Conservation (phyloP, 64 coral and sea anemone species). For the Stylophora pistillata region DNA sequence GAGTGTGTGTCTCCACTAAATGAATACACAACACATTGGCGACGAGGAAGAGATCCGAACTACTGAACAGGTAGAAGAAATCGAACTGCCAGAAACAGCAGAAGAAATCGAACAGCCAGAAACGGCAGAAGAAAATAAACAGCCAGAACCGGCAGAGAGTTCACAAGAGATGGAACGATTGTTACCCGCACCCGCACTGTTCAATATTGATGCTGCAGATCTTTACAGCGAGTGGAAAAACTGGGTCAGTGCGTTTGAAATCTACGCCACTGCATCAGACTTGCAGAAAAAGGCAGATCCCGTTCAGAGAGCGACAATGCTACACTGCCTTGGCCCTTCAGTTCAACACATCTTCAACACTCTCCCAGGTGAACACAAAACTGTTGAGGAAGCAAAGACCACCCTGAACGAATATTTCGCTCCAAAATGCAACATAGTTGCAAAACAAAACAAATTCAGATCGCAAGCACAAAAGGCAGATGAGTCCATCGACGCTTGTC, state of each 20-base stretch:
- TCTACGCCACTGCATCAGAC: slow-evolving; percentile 19
- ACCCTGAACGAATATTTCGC: slow-evolving; percentile 18
- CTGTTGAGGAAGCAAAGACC: background rate
- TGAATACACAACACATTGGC: too few species aligned
- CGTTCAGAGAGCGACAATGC: slow-evolving; percentile 17
- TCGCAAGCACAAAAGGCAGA: slow-evolving; percentile 1
- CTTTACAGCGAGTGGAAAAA: slow-evolving; percentile 4
- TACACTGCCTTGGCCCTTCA: slow-evolving; percentile 22
- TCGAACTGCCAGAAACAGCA: too few species aligned
- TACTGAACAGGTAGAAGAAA: too few species aligned
- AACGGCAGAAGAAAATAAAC: too few species aligned
- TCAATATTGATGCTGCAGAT: too few species aligned
- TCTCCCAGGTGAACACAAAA: slow-evolving; percentile 19
- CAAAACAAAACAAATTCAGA: slow-evolving; percentile 48
- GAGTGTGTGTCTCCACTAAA: too few species aligned
- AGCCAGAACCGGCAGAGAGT: too few species aligned
- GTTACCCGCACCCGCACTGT: too few species aligned
- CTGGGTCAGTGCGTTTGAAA: background rate
- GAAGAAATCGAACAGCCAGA: too few species aligned
- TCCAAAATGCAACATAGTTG: slow-evolving; percentile 29
- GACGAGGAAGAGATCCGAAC: too few species aligned
- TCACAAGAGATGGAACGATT: too few species aligned
- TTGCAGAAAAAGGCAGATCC: slow-evolving; percentile 8
- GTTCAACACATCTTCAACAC: slow-evolving; percentile 44
- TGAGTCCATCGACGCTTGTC: slow-evolving; percentile 2